Evolutionary conservation across 2,797 vertebrate species (phyloP).

Genomic region (Hyperoplus immaculatus): DNA sequence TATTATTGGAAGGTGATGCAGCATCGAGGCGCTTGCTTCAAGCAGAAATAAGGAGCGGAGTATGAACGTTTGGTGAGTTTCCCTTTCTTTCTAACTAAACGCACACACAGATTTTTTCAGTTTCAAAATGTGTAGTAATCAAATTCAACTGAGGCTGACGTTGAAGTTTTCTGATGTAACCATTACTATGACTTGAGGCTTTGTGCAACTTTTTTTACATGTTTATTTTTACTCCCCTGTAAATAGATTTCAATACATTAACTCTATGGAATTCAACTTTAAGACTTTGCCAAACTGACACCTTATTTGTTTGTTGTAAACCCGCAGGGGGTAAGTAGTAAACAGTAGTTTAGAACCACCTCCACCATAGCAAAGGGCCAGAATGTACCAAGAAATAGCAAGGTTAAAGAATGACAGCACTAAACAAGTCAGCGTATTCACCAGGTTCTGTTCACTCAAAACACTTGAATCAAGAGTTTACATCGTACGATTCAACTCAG

Average conservation of each 20-base stretch:
- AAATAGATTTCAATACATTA: background rate
- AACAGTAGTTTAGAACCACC: background rate
- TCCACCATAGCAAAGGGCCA: background rate
- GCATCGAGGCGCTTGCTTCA: background rate
- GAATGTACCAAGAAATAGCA: background rate
- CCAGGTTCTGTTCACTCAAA: conserved; percentile 24
- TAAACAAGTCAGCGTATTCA: conserved; percentile 27
- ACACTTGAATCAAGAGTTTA: conserved; percentile 46
- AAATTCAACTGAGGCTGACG: background rate
- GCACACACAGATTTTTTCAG: background rate
- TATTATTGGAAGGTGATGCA: background rate
- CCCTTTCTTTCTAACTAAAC: too few relatives aligned
- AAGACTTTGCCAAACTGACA: background rate
- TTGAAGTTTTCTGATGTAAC: too few relatives aligned
- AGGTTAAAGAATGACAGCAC: conserved; percentile 16
- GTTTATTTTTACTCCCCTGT: background rate
- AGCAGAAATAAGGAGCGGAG: background rate
- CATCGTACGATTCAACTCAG: conserved; percentile 35
- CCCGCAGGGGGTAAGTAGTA: background rate
- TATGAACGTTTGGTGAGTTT: background rate
- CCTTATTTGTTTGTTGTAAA: background rate
- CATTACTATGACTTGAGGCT: background rate
- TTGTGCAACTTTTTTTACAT: background rate
- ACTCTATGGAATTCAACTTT: background rate
- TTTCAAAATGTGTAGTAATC: background rate